phyloP scores from a whole-genome alignment of 1,140 invertebrate species.

The Lucilia sericata region DNA sequence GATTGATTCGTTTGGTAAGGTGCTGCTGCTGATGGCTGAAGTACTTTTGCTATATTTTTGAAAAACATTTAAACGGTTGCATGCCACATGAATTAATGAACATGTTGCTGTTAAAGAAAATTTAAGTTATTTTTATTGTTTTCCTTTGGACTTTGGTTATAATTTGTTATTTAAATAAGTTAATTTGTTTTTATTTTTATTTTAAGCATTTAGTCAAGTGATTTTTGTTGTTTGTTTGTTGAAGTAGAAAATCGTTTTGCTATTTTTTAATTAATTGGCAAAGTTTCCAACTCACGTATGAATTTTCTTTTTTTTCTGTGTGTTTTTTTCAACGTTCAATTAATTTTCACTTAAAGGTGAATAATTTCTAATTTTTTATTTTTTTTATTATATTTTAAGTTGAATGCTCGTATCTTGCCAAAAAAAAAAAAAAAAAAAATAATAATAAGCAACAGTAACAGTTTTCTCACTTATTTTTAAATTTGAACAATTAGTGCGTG shows the following conservation, averaged over 20 bases:
- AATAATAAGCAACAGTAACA: neutral
- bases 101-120: neutral
- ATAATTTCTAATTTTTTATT: neutral
- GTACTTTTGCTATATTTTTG: slow-evolving; percentile 8
- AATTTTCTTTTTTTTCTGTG: neutral
- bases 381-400: no score
- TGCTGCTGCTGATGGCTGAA: no score
- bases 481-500: no score
- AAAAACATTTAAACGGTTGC: slow-evolving; percentile 10
- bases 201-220: neutral
- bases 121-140: neutral
- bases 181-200: neutral
- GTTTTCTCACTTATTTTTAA: neutral
- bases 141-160: neutral
- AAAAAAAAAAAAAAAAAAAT: neutral
- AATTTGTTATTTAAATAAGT: slow-evolving; percentile 1
- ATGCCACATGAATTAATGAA: neutral
- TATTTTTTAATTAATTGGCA: slow-evolving; percentile 1
- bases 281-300: neutral
- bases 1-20: neutral
- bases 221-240: neutral
- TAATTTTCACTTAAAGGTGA: neutral
- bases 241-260: neutral
- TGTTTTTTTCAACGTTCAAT: neutral
- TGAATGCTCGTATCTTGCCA: neutral